phyloP scores from a whole-genome alignment of 2,888 invertebrate species.

The Aquatica leii region DNA sequence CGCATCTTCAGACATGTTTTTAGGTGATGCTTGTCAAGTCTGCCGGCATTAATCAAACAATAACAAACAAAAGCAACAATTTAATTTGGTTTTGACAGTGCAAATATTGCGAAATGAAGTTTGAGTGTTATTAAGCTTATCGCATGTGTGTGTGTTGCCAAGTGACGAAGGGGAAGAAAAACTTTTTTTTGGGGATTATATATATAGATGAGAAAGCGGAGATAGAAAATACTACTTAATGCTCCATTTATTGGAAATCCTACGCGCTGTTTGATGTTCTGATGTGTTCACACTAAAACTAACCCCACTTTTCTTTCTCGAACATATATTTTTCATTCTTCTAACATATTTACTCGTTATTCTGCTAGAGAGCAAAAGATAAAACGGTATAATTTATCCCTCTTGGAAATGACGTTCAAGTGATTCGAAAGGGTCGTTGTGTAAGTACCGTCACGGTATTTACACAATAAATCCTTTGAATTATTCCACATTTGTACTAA shows the following conservation, averaged over 20 bases:
- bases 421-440: constrained; percentile 27
- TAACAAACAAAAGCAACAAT: not conserved
- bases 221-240: constrained; percentile 38
- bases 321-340: constrained; percentile 34
- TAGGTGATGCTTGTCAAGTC: too few relatives aligned
- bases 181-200: constrained; percentile 29
- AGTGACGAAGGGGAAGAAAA: constrained; percentile 23
- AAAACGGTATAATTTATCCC: constrained; percentile 24
- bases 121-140: not conserved
- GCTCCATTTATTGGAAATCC: constrained; percentile 38
- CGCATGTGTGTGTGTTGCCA: constrained; percentile 26
- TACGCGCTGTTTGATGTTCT: constrained; percentile 37
- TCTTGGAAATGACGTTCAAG: constrained; percentile 26
- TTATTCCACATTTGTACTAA: not conserved
- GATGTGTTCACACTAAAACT: constrained; percentile 36
- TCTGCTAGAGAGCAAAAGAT: constrained; percentile 25
- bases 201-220: constrained; percentile 25
- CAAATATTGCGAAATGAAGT: constrained; percentile 27
- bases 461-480: constrained; percentile 10
- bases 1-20: not conserved
- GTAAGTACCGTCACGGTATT: constrained; percentile 19
- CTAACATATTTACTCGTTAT: constrained; percentile 28
- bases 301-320: constrained; percentile 16
- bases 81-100: not conserved
- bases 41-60: too few relatives aligned